Percentiles rank a stretch among this genome's conserved stretches.
Conservation (phyloP, 2,888 invertebrate species). For the Rosalia funebris region DNA sequence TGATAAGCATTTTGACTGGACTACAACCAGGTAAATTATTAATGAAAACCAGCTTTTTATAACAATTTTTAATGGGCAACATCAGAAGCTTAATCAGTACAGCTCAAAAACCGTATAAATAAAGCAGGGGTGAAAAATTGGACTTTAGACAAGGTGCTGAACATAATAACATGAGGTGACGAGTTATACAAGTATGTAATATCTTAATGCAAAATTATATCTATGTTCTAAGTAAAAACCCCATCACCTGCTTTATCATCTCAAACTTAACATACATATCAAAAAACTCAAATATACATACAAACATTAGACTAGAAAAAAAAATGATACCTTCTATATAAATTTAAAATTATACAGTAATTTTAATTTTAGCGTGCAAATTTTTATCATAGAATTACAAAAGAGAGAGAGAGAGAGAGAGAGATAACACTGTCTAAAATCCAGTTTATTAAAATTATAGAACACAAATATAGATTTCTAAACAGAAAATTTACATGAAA, state of each 20-base stretch:
- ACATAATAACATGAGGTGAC: constrained; percentile 51
- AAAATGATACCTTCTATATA: constrained; percentile 40
- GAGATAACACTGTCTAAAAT: constrained; percentile 48
- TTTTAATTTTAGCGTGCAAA: constrained; percentile 48
- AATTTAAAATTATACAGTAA: constrained; percentile 43
- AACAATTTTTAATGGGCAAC: constrained; percentile 60
- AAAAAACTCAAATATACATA: constrained; percentile 49
- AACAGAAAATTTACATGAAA: constrained; percentile 38
- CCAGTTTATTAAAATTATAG: constrained; percentile 38
- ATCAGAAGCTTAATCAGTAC: constrained; percentile 57
- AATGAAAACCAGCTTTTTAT: constrained; percentile 48
- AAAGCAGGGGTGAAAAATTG: constrained; percentile 56
- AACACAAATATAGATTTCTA: constrained; percentile 25
- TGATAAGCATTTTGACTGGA: constrained; percentile 26
- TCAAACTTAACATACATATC: constrained; percentile 53
- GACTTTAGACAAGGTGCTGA: constrained; percentile 53
- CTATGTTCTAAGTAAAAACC: constrained; percentile 53
- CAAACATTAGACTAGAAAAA: constrained; percentile 56
- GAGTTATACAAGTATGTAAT: constrained; percentile 49
- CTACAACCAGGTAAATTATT: constrained; percentile 21
- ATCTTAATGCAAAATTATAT: constrained; percentile 50
- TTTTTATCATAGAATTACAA: constrained; percentile 48
- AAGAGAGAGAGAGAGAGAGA: constrained; percentile 17
- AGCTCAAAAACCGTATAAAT: constrained; percentile 56
- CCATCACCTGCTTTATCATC: constrained; percentile 56